Evolutionary conservation across 2,113 vertebrate species (phyloP).

Genomic region (Balaeniceps rex): DNA sequence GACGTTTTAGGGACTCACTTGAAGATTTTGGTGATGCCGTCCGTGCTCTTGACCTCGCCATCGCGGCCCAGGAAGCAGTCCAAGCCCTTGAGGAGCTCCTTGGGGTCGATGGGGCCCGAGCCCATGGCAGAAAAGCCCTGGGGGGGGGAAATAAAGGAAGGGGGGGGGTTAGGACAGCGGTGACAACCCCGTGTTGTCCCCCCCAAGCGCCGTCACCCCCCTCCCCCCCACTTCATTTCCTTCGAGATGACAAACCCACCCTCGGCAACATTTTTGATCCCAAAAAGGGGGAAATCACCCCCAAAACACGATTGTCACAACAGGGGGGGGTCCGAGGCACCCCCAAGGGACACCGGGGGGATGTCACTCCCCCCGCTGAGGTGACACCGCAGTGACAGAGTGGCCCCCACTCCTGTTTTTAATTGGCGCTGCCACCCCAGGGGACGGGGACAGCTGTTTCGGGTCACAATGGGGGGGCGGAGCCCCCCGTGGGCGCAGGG

Average conservation of each 20-base stretch:
- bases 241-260: background rate
- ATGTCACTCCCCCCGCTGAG: background rate
- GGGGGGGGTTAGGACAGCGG: background rate
- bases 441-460: rapidly evolving
- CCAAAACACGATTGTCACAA: background rate
- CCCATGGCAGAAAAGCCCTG: constrained; percentile 81
- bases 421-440: rapidly evolving
- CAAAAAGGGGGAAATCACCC: background rate
- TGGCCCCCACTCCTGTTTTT: too few relatives aligned
- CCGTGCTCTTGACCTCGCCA: constrained; percentile 89
- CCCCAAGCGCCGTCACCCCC: too few relatives aligned
- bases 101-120: constrained; percentile 90
- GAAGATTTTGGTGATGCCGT: constrained; percentile 91
- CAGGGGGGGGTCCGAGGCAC: background rate
- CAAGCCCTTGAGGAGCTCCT: constrained; percentile 90
- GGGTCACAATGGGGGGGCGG: background rate
- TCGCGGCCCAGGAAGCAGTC: constrained; percentile 89
- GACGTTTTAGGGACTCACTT: constrained; percentile 72
- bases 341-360: background rate
- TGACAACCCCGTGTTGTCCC: background rate
- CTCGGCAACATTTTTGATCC: background rate
- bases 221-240: too few relatives aligned
- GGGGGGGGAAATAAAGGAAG: background rate
- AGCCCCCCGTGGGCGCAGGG: too few relatives aligned
- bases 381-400: background rate